A percentile compares a stretch with the other conserved stretches of the same genome.
Conservation (phyloP, 2,113 vertebrate species). For the Circaetus gallicus region DNA sequence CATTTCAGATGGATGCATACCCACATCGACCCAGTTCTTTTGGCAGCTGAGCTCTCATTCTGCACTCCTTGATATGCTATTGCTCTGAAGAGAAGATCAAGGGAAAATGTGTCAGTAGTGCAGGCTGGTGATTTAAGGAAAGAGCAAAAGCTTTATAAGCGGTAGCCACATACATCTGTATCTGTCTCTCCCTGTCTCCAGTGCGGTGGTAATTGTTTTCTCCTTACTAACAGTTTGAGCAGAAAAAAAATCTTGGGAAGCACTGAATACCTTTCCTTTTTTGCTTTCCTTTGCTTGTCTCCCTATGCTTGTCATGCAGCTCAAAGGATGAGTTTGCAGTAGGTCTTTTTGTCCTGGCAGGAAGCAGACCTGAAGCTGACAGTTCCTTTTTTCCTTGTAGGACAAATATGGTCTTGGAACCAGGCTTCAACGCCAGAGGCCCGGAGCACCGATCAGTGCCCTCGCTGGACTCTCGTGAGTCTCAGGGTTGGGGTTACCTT, state of each 20-base stretch:
- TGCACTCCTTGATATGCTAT: background rate
- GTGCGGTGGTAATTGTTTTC: background rate
- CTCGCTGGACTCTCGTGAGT: conserved; percentile 96
- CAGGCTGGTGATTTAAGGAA: background rate
- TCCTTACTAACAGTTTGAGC: background rate
- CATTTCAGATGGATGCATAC: background rate
- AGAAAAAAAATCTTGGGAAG: background rate
- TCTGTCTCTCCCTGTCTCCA: background rate
- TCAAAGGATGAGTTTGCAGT: conserved; percentile 31
- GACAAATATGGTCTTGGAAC: conserved; percentile 97
- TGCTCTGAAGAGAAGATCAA: background rate
- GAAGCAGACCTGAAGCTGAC: background rate
- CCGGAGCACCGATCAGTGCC: conserved; percentile 89
- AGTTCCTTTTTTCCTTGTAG: conserved; percentile 63
- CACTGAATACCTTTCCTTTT: conserved; percentile 20
- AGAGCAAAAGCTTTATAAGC: background rate
- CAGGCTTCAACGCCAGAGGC: conserved; percentile 90
- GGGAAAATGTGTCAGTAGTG: background rate
- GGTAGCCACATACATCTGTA: background rate
- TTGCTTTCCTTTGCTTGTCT: conserved; percentile 63
- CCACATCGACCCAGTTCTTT: background rate
- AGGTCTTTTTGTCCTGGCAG: background rate
- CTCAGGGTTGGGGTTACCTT: background rate
- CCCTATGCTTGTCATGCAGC: conserved; percentile 65
- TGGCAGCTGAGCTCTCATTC: background rate